Evolutionary conservation across 2,888 invertebrate genomes (phyloP).

Genomic region (Amblyteles armatorius): DNA sequence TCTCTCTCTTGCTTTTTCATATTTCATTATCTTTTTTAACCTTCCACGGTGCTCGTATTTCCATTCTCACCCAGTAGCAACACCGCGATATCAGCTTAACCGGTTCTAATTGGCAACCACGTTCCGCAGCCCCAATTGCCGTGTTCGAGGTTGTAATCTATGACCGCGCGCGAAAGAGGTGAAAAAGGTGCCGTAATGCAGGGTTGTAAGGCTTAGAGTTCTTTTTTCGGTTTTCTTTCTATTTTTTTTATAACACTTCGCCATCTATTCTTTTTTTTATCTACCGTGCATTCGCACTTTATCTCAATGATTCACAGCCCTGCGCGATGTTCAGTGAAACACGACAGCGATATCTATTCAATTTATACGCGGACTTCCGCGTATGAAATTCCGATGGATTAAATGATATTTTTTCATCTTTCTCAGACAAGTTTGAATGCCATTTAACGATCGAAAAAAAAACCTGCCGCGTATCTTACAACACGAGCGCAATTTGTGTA

Average conservation of each 20-base stretch:
- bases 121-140: conserved; percentile 40
- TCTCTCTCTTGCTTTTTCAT: not conserved
- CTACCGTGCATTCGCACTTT: not conserved
- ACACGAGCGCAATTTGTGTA: not conserved
- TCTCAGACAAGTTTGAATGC: not conserved
- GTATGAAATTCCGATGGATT: not conserved
- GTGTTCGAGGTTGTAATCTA: conserved; percentile 52
- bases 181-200: conserved; percentile 47
- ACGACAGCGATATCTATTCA: not conserved
- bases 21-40: conserved; percentile 20
- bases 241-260: conserved; percentile 16
- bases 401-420: not conserved
- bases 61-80: conserved; percentile 40
- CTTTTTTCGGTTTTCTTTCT: conserved; percentile 23
- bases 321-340: not conserved
- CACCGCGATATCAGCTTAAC: conserved; percentile 55
- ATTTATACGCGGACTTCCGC: not conserved
- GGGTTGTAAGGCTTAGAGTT: conserved; percentile 26
- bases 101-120: conserved; percentile 58
- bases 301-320: not conserved
- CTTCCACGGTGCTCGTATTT: not conserved
- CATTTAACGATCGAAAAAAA: not conserved
- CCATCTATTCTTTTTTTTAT: not conserved
- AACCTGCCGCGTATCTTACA: not conserved
- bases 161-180: conserved; percentile 32